Evolutionary conservation across 2,797 vertebrate species (phyloP).

Genomic region (Eremophila alpestris): DNA sequence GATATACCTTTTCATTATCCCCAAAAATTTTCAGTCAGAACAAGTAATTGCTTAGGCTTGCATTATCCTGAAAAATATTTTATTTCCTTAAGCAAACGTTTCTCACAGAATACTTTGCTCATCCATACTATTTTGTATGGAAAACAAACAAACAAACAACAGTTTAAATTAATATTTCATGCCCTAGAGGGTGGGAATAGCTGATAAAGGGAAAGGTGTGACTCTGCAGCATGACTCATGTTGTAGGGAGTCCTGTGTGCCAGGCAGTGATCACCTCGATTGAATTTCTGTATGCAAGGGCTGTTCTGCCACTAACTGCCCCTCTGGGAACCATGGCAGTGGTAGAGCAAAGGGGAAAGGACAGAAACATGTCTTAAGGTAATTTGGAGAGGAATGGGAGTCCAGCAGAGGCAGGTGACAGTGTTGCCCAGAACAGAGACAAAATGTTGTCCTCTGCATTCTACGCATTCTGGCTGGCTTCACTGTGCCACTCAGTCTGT

Average conservation of each 20-base stretch:
- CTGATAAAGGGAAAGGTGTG: not conserved
- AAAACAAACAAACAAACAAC: not conserved
- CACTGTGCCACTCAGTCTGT: not conserved
- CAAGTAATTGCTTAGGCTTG: not conserved
- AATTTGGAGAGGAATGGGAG: not conserved
- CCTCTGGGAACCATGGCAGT: not conserved
- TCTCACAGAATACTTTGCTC: not conserved
- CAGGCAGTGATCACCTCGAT: not conserved
- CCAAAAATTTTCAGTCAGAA: not conserved
- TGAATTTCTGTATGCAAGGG: not conserved
- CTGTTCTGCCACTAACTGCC: not conserved
- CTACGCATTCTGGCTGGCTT: not conserved
- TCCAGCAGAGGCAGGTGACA: not conserved
- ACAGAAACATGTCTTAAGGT: not conserved
- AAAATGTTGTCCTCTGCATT: not conserved
- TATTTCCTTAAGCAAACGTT: not conserved
- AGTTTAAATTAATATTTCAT: not conserved
- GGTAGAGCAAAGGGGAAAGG: not conserved
- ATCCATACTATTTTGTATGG: not conserved
- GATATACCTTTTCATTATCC: not conserved
- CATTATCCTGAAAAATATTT: not conserved
- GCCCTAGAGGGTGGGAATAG: not conserved
- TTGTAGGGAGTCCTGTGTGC: not conserved
- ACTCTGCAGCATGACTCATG: not conserved
- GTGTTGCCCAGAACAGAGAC: not conserved